Percentiles rank a stretch among this genome's conserved stretches.
Conservation (phyloP, 2,888 invertebrate genomes). For the Drosophila emarginata region DNA sequence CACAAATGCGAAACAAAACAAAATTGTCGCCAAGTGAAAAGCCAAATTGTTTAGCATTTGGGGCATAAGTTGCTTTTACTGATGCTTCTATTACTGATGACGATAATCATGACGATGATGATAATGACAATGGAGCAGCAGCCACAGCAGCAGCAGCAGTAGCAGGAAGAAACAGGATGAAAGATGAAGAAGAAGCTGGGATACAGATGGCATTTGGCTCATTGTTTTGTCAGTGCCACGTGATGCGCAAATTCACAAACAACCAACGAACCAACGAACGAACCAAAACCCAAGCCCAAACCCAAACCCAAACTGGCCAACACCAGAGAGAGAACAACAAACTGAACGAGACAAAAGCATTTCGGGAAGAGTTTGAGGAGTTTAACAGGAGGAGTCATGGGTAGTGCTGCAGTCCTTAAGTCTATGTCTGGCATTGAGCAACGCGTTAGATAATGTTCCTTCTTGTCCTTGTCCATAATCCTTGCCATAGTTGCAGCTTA, state of each 20-base stretch:
- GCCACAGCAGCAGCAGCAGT: slow-evolving; percentile 37
- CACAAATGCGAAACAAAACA: slow-evolving; percentile 19
- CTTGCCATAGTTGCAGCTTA: slow-evolving; percentile 27
- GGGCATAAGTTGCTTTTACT: slow-evolving; percentile 27
- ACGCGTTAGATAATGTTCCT: slow-evolving; percentile 53
- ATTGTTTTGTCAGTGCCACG: slow-evolving; percentile 65
- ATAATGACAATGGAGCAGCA: slow-evolving; percentile 30
- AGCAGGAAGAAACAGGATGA: slow-evolving; percentile 2
- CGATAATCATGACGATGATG: slow-evolving; percentile 21
- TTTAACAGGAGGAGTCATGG: not conserved
- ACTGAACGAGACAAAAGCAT: slow-evolving; percentile 38
- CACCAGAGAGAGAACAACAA: slow-evolving; percentile 18
- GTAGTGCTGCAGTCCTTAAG: slow-evolving; percentile 31
- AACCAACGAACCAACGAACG: slow-evolving; percentile 24
- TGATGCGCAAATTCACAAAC: slow-evolving; percentile 72
- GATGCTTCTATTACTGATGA: slow-evolving; percentile 19
- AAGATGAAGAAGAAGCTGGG: slow-evolving; percentile 14
- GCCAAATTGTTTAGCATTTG: slow-evolving; percentile 41
- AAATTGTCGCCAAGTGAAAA: slow-evolving; percentile 62
- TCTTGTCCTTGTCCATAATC: slow-evolving; percentile 39
- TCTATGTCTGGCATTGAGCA: slow-evolving; percentile 30
- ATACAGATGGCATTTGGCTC: slow-evolving; percentile 54
- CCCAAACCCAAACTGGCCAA: slow-evolving; percentile 43
- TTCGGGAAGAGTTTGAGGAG: slow-evolving; percentile 20
- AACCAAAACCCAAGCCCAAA: slow-evolving; percentile 14